Evolutionary conservation across 1,140 invertebrate species (phyloP), one percentile per base, ranked within the genome.

Genomic region (Melitaea cinxia): DNA sequence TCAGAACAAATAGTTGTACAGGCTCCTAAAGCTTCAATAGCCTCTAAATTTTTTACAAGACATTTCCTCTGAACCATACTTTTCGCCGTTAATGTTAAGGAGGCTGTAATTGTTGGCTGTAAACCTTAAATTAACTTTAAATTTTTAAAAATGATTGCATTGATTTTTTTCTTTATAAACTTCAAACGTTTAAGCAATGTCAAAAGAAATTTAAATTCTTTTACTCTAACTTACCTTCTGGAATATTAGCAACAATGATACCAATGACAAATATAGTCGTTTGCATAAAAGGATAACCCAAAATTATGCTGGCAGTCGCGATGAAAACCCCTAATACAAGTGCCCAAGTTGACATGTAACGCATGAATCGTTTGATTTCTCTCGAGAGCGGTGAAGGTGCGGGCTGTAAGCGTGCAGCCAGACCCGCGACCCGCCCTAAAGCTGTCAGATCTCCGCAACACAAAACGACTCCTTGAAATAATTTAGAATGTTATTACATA

Each of bases 401-500:
- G 0, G 88, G 88, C 12, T 81, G 72, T 2, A 90, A 63, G 1
- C 88, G 66, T 1, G 83, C 81, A 0, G 85, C 88, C 5, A 90
- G 58, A 0, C 88, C 88, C 0, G 85, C 88, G 0, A 90, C 85
- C 1, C 88, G 77, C 17, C 88, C 88, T 23, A 88, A 62, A 0
- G 88, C 88, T 15, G 88, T 90, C 49, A 90, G 56, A 54, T 90
- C 88, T 19, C 88, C 88, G 35, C 82, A 85, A 45, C 85, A 90
- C 37, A 90, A 56, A 10, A 90, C 85, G 1, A 90, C 79, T 39
- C 87, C 87, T 89, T 33, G 24, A 62, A 54, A 47, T n/a, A 47
- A 23, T 28, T 28, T 6, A 61, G 53, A 9, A 14, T 30, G 7
- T 15, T 6, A 10, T 12, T 21, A 19, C 15, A 15, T 17, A 33